Evolutionary conservation across 2,113 vertebrate species (phyloP).

Genomic region (Psophia crepitans): DNA sequence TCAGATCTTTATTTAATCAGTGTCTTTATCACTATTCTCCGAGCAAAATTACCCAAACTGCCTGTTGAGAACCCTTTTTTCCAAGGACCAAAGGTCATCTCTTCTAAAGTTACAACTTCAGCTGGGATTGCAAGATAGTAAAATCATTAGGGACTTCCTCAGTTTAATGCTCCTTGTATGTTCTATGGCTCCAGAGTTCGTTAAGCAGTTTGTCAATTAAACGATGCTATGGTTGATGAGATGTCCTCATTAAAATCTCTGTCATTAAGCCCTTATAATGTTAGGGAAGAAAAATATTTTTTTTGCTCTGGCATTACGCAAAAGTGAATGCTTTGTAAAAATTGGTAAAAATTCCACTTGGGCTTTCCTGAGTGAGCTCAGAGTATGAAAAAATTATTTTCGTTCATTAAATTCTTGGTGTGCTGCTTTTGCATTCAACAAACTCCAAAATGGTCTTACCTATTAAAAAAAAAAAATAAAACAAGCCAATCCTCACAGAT

Average conservation of each 20-base stretch:
- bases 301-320: not conserved
- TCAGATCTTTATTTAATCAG: not conserved
- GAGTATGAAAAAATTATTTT: not conserved
- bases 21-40: not conserved
- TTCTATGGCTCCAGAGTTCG: not conserved
- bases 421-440: not conserved
- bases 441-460: not conserved
- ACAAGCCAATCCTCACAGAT: not conserved
- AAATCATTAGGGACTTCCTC: not conserved
- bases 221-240: not conserved
- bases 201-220: not conserved
- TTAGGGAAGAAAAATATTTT: not conserved
- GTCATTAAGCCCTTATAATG: not conserved
- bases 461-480: not conserved
- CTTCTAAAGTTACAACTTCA: not conserved
- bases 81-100: not conserved
- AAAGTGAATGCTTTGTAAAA: not conserved
- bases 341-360: not conserved
- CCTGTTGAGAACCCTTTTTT: not conserved
- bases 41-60: not conserved
- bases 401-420: not conserved
- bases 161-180: not conserved
- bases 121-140: not conserved
- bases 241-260: not conserved
- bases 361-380: not conserved